Base-by-base conservation (phyloP, 1,140 invertebrate genomes). In the Venturia canescens region DNA sequence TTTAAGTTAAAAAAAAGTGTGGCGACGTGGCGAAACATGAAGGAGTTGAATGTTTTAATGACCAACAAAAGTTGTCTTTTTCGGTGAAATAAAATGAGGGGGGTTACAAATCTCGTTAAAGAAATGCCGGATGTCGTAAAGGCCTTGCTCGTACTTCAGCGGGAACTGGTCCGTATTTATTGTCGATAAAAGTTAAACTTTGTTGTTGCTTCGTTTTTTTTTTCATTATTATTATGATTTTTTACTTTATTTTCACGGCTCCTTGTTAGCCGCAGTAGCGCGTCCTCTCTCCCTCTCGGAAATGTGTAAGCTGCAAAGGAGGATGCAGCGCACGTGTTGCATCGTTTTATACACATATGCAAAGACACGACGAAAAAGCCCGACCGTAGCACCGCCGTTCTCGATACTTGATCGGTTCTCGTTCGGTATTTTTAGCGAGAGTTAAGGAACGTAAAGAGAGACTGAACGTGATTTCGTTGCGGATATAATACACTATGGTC, bases 341-440 rank as follows among this genome's bases (percentile, higher is more conserved):
- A 26, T 15, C 16, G 7, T 18, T 63, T 16, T 69, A 69, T 69
- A 69, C 27, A 67, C 29, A 63, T 6, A 69, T 11, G 6, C 50
- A 21, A 76, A 27, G 50, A 34, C 71, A 74, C 16, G 72, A 76
- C 53, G 48, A 50, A 31, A 74, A 60, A 50, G 44, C 63, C n/a
- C 63, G 72, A 76, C 27, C 72, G 72, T 29, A 53, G 72, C 72
- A 76, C 57, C 48, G 50, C 50, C 72, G 80, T 81, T 85, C 85
- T 85, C 84, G 85, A 86, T 88, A 87, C 82, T 85, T 82, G 85
- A 86, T 88, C 83, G 79, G 79, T 78, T 83, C n/a, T n/a, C 80
- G 80, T 84, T 87, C 50, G 80, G 83, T 88, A 89, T 89, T 88
- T 89, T 89, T 89, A 89, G 87, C 82, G 81, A 70, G 77, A 78